Conservation (phyloP, 2,888 invertebrate genomes). For the Melieria picta region DNA sequence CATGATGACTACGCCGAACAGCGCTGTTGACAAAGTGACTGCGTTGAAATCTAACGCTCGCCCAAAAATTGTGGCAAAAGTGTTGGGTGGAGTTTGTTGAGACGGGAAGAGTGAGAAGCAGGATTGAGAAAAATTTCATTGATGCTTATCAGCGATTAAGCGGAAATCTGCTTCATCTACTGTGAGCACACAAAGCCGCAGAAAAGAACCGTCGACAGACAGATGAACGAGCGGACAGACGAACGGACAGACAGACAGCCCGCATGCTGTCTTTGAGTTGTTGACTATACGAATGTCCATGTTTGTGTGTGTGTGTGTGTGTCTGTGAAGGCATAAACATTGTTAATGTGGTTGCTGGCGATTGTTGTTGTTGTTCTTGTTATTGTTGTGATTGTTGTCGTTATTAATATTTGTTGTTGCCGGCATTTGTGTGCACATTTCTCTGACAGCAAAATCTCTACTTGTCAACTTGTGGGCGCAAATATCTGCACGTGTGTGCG, state of each 20-base stretch:
- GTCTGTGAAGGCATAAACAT: too few species aligned
- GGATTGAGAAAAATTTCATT: not conserved
- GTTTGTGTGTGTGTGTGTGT: too few species aligned
- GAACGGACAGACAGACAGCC: too few species aligned
- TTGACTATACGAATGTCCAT: not conserved
- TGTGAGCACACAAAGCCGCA: too few species aligned
- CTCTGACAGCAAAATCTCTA: conserved; percentile 17
- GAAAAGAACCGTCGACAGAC: too few species aligned
- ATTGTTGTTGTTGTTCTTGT: too few species aligned
- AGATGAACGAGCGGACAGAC: too few species aligned
- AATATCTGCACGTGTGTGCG: not conserved
- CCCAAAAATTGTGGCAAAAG: not conserved
- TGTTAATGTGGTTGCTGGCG: too few species aligned
- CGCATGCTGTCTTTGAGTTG: not conserved
- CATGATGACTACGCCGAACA: too few species aligned
- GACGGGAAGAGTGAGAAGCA: not conserved
- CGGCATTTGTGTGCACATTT: not conserved
- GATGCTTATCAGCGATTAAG: conserved; percentile 20
- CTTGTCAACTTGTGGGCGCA: not conserved
- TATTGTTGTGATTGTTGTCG: not conserved
- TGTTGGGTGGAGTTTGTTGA: not conserved
- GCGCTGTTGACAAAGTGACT: too few species aligned
- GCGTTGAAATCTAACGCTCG: too few species aligned
- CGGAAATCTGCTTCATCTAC: conserved; percentile 4
- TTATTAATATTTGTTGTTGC: not conserved